Evolutionary conservation across 2,797 vertebrate genomes (phyloP), one percentile per base, ranked within the genome.

Genomic region (Tympanoctomys barrerae): DNA sequence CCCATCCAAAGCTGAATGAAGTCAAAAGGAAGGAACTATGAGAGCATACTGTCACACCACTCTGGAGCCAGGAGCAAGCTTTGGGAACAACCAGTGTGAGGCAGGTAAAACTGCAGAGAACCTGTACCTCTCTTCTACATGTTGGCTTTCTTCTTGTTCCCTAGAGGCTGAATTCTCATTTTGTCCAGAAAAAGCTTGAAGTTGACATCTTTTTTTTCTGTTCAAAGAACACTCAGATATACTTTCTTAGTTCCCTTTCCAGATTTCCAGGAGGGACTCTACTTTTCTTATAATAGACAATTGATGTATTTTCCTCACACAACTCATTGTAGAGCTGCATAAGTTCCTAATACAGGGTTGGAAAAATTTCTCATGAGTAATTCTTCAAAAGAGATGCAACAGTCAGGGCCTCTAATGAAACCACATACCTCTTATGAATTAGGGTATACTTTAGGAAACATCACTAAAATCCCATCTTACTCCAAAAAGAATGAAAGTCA

Each of bases 241-340:
- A 57, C 88, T 93, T 95, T 92, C 36, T 96, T 80, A 66, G 33
- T 78, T 90, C 84, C 31, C 57, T 82, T 86, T 97, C 68, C 9
- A 84, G 11, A 61, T 88, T 81, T 81, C 89, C 92, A 54, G 62
- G 21, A 70, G 42, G 21, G 18, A 70, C 1, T 82, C 14, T 90
- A 8, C 7, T 70, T 90, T 36, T 14, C 36, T 79, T 19, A 59
- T 62, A 7, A 28, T 49, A 52, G 49, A 13, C 49, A 16, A 22
- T 39, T 85, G 11, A 2, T 81, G 16, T 95, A 59, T 68, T 10
- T 91, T 95, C n/a, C 8, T 14, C 64, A 82, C 28, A 36, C 5
- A 82, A 33, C 24, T 66, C 70, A 73, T 79, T 22, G 6, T 31
- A 13, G 49, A 39, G 61, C 26, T 92, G n/a, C 54, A 24, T 62